phyloP scores from a whole-genome alignment of 2,113 vertebrate genomes.

The Corythornis madagascariensis region DNA sequence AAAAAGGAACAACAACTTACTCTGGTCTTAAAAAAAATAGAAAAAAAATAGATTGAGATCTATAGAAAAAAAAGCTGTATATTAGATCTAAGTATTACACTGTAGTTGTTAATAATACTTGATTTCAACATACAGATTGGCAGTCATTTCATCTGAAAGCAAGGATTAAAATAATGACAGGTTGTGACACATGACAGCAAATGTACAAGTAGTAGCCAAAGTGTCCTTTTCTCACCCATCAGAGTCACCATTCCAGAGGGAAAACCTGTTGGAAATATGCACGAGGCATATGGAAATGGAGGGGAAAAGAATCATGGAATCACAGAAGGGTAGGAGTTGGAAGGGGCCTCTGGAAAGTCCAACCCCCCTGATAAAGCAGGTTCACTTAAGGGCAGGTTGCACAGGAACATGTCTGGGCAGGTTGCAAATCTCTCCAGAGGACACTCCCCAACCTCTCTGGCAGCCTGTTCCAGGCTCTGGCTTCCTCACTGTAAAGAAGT shows the following conservation, averaged over 20 bases:
- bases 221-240: not conserved
- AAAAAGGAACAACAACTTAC: not conserved
- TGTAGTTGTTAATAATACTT: not conserved
- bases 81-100: not conserved
- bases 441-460: not conserved
- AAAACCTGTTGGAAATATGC: not conserved
- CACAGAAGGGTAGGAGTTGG: not conserved
- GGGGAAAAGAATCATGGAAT: not conserved
- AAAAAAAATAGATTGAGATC: not conserved
- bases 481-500: not conserved
- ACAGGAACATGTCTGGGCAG: not conserved
- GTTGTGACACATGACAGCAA: not conserved
- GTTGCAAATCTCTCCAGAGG: not conserved
- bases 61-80: not conserved
- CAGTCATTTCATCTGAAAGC: not conserved
- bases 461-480: not conserved
- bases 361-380: not conserved
- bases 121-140: not conserved
- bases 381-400: not conserved
- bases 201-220: not conserved
- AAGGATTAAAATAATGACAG: not conserved
- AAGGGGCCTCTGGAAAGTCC: not conserved
- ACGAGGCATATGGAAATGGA: not conserved
- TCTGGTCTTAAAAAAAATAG: not conserved
- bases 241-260: not conserved